These are phyloP conservation scores for Rhamnusium bicolor DNA, from an alignment of 2,888 invertebrate genomes.

Conservation along the genomic window DNA sequence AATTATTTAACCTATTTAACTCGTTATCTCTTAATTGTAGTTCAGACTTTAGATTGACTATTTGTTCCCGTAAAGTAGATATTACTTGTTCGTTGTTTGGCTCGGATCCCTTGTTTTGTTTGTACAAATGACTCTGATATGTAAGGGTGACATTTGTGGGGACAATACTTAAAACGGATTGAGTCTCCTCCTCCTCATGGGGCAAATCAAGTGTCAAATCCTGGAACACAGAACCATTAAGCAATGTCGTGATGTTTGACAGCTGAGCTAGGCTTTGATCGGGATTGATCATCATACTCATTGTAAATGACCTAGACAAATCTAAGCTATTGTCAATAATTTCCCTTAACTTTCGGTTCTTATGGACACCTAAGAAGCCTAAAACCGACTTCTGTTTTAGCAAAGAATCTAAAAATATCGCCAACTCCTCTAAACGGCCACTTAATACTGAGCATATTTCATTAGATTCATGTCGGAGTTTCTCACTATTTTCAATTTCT, in stretches of 20 bases:
- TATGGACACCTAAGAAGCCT: slow-evolving; percentile 72
- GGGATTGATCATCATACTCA: slow-evolving; percentile 68
- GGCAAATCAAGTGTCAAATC: slow-evolving; percentile 52
- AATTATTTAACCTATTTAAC: slow-evolving; percentile 57
- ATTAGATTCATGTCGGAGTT: slow-evolving; percentile 66
- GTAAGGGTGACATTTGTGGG: slow-evolving; percentile 64
- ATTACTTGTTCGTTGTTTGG: slow-evolving; percentile 59
- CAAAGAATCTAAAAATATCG: slow-evolving; percentile 78
- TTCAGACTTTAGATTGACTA: slow-evolving; percentile 67
- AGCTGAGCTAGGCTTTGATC: slow-evolving; percentile 73
- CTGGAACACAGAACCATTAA: slow-evolving; percentile 64
- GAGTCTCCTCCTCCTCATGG: slow-evolving; percentile 48
- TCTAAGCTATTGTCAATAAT: slow-evolving; percentile 74
- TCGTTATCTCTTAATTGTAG: slow-evolving; percentile 67
- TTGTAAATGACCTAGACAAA: slow-evolving; percentile 72
- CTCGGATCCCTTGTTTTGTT: slow-evolving; percentile 50
- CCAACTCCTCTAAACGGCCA: slow-evolving; percentile 77
- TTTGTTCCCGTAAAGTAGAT: slow-evolving; percentile 65
- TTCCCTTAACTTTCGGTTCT: slow-evolving; percentile 73
- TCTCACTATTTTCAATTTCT: slow-evolving; percentile 67
- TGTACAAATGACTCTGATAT: slow-evolving; percentile 64
- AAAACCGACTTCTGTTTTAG: slow-evolving; percentile 77
- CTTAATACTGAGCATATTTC: slow-evolving; percentile 73
- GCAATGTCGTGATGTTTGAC: slow-evolving; percentile 71
- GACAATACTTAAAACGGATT: slow-evolving; percentile 60